Evolutionary conservation across 2,113 vertebrate species (phyloP).

Genomic region (Helogale parvula): DNA sequence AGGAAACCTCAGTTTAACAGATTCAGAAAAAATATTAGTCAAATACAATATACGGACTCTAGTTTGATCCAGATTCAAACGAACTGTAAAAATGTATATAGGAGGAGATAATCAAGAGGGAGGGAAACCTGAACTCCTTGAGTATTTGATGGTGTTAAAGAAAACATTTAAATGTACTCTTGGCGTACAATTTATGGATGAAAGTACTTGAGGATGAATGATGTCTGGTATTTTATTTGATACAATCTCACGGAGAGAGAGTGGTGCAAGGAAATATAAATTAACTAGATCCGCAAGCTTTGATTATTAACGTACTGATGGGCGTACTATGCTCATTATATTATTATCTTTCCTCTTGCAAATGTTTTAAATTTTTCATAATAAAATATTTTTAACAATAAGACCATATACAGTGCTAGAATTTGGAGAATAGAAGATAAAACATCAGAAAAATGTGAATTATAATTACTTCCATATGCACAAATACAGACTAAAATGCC

Average conservation of each 20-base stretch:
- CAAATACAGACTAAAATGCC: constrained; percentile 58
- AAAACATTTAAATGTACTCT: background rate
- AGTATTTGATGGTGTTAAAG: background rate
- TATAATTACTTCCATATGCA: constrained; percentile 33
- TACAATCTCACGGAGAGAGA: background rate
- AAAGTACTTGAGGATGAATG: constrained; percentile 5
- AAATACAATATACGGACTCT: background rate
- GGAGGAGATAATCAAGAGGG: background rate
- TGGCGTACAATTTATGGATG: background rate
- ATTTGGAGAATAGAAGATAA: constrained; percentile 3
- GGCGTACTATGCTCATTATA: background rate
- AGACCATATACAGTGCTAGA: background rate
- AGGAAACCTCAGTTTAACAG: constrained; percentile 33
- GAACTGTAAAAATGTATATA: background rate
- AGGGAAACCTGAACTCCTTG: background rate
- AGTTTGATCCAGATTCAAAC: background rate
- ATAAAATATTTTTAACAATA: background rate
- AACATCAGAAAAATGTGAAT: constrained; percentile 55
- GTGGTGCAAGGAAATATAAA: background rate
- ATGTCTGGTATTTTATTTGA: background rate
- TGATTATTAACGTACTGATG: background rate
- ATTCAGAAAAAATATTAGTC: background rate
- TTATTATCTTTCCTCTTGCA: constrained; percentile 9
- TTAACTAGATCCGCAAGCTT: background rate
- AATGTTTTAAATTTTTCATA: constrained; percentile 28